phyloP scores from a whole-genome alignment of 2,888 invertebrate species.

The Creontiades dilutus region DNA sequence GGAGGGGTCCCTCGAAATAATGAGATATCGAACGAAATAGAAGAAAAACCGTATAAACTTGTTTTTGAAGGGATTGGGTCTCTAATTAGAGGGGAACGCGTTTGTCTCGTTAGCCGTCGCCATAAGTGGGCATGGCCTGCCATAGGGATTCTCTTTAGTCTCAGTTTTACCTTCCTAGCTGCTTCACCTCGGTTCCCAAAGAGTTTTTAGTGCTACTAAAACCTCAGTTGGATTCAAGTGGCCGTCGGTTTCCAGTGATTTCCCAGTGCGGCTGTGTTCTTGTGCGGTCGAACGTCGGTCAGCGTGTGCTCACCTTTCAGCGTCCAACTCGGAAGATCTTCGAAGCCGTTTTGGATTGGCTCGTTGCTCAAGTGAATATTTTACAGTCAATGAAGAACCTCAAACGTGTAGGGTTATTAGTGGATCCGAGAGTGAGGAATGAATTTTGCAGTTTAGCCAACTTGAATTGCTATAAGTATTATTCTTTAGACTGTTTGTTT shows the following conservation, averaged over 20 bases:
- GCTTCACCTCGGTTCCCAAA: conserved; percentile 44
- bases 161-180: conserved; percentile 61
- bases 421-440: too few relatives aligned
- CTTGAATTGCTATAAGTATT: too few relatives aligned
- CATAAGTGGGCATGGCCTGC: conserved; percentile 74
- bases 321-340: too few relatives aligned
- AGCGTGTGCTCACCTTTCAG: neutral
- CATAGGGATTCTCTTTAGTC: conserved; percentile 72
- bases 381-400: too few relatives aligned
- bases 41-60: conserved; percentile 75
- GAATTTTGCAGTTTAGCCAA: too few relatives aligned
- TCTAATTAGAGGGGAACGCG: conserved; percentile 74
- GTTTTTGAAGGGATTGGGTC: conserved; percentile 75
- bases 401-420: too few relatives aligned
- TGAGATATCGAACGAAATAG: conserved; percentile 75
- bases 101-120: conserved; percentile 74
- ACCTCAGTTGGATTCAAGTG: neutral
- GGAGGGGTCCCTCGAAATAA: conserved; percentile 72
- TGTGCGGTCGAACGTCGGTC: neutral
- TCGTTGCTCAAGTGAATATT: too few relatives aligned
- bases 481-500: too few relatives aligned
- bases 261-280: neutral
- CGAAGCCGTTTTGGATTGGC: too few relatives aligned
- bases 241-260: neutral
- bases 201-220: neutral